Evolutionary conservation across 2,888 invertebrate species (phyloP).

Genomic region (Epinotia demarniana): DNA sequence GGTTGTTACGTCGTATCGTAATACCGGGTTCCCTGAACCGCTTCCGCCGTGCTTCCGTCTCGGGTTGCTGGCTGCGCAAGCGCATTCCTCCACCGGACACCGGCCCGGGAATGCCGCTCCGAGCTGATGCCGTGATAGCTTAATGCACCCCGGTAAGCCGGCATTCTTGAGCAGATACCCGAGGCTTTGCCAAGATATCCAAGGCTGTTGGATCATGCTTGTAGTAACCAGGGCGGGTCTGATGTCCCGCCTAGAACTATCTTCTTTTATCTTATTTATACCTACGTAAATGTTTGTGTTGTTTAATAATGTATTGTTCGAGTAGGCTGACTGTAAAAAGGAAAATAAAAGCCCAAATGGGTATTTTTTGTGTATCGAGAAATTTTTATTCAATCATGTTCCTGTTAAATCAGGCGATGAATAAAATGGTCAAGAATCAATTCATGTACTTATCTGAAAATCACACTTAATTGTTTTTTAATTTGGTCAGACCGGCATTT

Average conservation of each 20-base stretch:
- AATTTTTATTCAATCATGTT: no score
- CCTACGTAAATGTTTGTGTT: no score
- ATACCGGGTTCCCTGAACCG: constrained; percentile 75
- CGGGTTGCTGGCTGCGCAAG: constrained; percentile 77
- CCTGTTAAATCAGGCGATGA: no score
- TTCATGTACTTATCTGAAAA: no score
- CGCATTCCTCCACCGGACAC: constrained; percentile 77
- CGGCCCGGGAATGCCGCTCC: constrained; percentile 78
- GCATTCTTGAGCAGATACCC: constrained; percentile 68
- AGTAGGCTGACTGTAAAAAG: no score
- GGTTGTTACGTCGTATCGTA: constrained; percentile 56
- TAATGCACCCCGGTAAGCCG: constrained; percentile 64
- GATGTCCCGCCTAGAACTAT: not conserved
- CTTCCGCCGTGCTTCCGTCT: constrained; percentile 84
- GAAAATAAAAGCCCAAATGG: no score
- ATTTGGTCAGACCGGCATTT: no score
- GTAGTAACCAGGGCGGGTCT: not conserved
- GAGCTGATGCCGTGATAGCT: constrained; percentile 75
- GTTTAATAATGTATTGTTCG: no score
- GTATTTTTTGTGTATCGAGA: no score
- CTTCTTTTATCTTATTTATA: no score
- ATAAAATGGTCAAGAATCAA: no score
- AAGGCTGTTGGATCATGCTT: constrained; percentile 32
- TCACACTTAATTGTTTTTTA: no score
- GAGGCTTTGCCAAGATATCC: constrained; percentile 52